Base-by-base conservation (phyloP, 2,888 invertebrate genomes). In the Napeogenes sylphis region DNA sequence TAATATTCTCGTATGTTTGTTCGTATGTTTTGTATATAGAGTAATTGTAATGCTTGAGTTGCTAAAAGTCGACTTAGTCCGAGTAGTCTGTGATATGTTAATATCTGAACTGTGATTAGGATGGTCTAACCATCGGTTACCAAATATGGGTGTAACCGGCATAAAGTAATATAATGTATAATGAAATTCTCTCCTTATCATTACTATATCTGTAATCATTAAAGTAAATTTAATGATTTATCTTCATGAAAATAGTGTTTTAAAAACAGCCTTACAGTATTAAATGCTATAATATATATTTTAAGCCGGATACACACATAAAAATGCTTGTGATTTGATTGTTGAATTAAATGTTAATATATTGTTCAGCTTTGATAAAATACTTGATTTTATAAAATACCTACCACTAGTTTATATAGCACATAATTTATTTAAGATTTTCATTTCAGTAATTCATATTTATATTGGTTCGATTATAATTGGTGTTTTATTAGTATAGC, bases 81-180 rank as follows among this genome's bases (percentile, higher is more conserved):
- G 38, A 42, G 56, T 62, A 70, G 80, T 74, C 82, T 85, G 85
- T 85, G 84, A 83, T 85, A 84, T 79, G 74, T 72, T 74, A 64
- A 62, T 72, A 75, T 72, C 68, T 71, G 72, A 81, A 75, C 81
- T 85, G 85, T 84, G 84, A 84, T 85, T 73, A 71, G 74, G 71
- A 75, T 75, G 81, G 81, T 82, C 73, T 73, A 78, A 81, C 81
- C 79, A 80, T 70, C 38, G 64, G 66, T 63, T 73, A 73, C 71
- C 73, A 73, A 75, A 73, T 8, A 47, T 30, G 51, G 10, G 51
- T 51, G 51, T 51, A 8, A 30, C 51, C 10, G 51, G 30, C 51
- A 10, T 51, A 47, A 47, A 14, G n/a, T 47, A 14, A 14, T 6
- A 14, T 14, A 47, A 47, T 5, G 2, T 47, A 4, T 47, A n/a